Evolutionary conservation across 1,140 invertebrate genomes (phyloP).

Genomic region (Macrosteles quadrilineatus): DNA sequence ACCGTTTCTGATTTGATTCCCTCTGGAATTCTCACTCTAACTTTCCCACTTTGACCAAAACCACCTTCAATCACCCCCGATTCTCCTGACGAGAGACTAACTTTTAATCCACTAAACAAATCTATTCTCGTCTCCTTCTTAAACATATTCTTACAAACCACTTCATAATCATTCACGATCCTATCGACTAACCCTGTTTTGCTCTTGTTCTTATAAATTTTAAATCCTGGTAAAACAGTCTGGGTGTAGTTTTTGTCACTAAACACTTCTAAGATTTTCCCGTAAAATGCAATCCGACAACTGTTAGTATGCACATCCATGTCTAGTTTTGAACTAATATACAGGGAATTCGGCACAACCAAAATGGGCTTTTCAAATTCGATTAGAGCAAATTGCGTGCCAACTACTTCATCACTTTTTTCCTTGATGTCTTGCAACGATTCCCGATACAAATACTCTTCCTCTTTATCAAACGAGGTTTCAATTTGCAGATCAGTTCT

Average conservation of each 20-base stretch:
- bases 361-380: slow-evolving; percentile 68
- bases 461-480: slow-evolving; percentile 48
- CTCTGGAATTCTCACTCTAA: slow-evolving; percentile 62
- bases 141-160: slow-evolving; percentile 70
- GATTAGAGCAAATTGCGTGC: slow-evolving; percentile 56
- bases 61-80: slow-evolving; percentile 64
- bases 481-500: slow-evolving; percentile 12
- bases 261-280: slow-evolving; percentile 56
- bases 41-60: slow-evolving; percentile 75
- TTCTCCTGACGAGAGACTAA: slow-evolving; percentile 64
- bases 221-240: slow-evolving; percentile 56
- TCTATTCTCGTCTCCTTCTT: slow-evolving; percentile 73
- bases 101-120: slow-evolving; percentile 62
- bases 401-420: not conserved
- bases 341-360: slow-evolving; percentile 49
- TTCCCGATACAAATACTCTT: slow-evolving; percentile 50
- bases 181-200: slow-evolving; percentile 67
- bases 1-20: slow-evolving; percentile 45
- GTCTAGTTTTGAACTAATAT: slow-evolving; percentile 78
- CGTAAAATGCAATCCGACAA: slow-evolving; percentile 73
- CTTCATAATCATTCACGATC: slow-evolving; percentile 58
- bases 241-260: slow-evolving; percentile 54
- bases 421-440: slow-evolving; percentile 28
- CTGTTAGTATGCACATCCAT: slow-evolving; percentile 62
- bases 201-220: slow-evolving; percentile 65